Evolutionary conservation across 2,113 vertebrate species (phyloP).

Genomic region (Oceanites oceanicus): DNA sequence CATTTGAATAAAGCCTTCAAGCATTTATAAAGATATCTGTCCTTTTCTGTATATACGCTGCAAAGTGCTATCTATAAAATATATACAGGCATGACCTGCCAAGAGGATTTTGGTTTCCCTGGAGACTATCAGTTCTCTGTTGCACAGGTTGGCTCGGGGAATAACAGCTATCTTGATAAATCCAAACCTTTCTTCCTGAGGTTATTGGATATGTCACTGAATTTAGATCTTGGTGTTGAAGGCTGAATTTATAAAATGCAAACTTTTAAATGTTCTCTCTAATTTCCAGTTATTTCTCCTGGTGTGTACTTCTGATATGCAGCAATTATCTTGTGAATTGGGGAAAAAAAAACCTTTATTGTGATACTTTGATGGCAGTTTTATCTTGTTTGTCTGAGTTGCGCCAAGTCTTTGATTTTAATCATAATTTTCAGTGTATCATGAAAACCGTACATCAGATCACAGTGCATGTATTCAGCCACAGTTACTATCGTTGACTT

Average conservation of each 20-base stretch:
- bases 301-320: neutral
- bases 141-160: neutral
- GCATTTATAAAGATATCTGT: slow-evolving; percentile 15
- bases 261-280: neutral
- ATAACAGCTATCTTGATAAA: slow-evolving; percentile 35
- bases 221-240: neutral
- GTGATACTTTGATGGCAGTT: neutral
- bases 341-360: neutral
- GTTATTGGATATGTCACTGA: neutral
- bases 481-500: neutral
- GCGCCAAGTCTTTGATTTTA: neutral
- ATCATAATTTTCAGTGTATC: neutral
- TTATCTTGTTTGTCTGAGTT: neutral
- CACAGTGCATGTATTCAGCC: neutral
- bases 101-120: slow-evolving; percentile 53
- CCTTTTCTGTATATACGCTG: neutral
- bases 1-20: slow-evolving; percentile 26
- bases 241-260: neutral
- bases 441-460: neutral
- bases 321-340: neutral
- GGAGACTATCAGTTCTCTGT: slow-evolving; percentile 53
- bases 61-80: slow-evolving; percentile 20
- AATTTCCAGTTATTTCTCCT: neutral
- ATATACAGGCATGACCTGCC: slow-evolving; percentile 29
- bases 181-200: neutral